Evolutionary conservation across 2,888 invertebrate species (phyloP), one percentile per base, ranked within the genome.

Genomic region (Drosophila anomalata): DNA sequence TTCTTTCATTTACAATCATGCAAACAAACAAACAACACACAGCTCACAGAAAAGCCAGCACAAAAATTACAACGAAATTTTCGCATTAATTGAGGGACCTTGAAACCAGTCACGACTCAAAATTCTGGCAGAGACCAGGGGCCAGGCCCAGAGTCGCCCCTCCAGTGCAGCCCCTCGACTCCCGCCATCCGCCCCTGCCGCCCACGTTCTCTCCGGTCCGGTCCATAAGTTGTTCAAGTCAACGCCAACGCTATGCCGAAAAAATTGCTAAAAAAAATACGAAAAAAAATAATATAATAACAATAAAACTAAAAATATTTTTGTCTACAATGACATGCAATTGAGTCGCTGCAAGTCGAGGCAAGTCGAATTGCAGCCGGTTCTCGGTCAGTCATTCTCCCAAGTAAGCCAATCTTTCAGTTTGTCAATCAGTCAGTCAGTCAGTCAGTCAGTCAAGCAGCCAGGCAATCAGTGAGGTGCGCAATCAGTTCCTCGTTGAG

Each of bases 71-170:
- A 85, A 79, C 83, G 79, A 86, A 87, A 84, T 75, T 79, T 83
- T 66, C 79, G 78, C 86, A 88, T 84, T 88, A 88, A 87, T 84
- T 88, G 80, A 87, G 75, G 51, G 86, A 84, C 88, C 84, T 84
- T 84, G 84, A 84, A 84, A 83, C 84, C 71, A 86, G 84, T 84
- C 84, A 84, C 84, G 84, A 84, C 78, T 86, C 63, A 65, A 75
- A 86, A 87, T 79, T 86, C 83, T 82, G 79, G 70, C 79, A 66
- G 62, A 80, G 82, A 71, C 83, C 83, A 76, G 83, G 62, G 57
- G 76, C 76, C 69, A 73, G 47, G 54, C 55, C 65, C 59, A 77
- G 48, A 54, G 44, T 31, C 41, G 58, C 52, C 41, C 48, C 55
- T 59, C 33, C 41, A 60, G 48, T 12, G 36, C 17, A 29, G 29